Evolutionary conservation across 2,113 vertebrate species (phyloP), one percentile per base, ranked within the genome.

Genomic region (Monopterus albus): DNA sequence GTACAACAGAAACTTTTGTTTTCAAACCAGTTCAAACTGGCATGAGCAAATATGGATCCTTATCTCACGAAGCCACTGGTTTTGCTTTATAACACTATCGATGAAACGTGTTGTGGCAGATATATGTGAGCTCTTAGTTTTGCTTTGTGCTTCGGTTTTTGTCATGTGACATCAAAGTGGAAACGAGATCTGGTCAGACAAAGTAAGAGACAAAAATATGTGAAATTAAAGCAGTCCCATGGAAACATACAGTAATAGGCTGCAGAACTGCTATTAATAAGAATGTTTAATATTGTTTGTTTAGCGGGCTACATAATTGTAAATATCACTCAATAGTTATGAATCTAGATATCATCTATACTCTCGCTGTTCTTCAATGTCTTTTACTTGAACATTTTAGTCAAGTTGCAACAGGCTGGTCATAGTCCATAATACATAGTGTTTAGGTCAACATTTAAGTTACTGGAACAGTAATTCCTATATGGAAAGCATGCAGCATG

Each of bases 1-100:
- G 23, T 50, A 81, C 67, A 83, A 76, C 52, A 39, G 50, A 40
- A 69, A 74, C 60, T 49, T 72, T 76, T 78, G 81, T 86, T 66
- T 74, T 35, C 38, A 38, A 53, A 65, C 53, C 36, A 62, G 43
- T 67, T 63, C 29, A 23, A 80, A 66, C 72, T 62, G 63, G 39
- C 39, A 12, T 25, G 21, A 53, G 33, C n/a, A 13, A 40, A 68
- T 53, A 20, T 12, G 2, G 31, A 69, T 29, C 45, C 43, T 72
- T 25, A 20, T 21, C 36, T 64, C 35, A 15, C 3, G 3, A 9
- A 47, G 31, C 6, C 5, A 42, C 43, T 51, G 38, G n/a, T 50
- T 67, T 59, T 58, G 39, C 51, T 57, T 33, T 25, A 9, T 18
- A 10, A 18, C 46, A 35, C 21, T 28, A 23, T 21, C 40, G 28